These are phyloP conservation scores for Drosophila mulleri DNA, from an alignment of 2,888 invertebrate genomes.

Conservation along the genomic window DNA sequence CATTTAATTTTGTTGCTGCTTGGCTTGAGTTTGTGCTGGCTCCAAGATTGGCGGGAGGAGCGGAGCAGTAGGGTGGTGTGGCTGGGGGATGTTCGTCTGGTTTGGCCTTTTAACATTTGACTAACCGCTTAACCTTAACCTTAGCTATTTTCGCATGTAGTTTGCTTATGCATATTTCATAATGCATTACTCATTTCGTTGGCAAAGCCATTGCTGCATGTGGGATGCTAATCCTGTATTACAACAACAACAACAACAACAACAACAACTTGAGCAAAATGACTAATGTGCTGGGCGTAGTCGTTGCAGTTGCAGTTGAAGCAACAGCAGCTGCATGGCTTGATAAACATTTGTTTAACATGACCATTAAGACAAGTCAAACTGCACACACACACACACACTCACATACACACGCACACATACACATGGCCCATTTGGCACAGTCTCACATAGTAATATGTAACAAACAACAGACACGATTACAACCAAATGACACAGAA, in stretches of 20 bases:
- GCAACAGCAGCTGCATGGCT: conserved; percentile 73
- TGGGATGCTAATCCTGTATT: conserved; percentile 50
- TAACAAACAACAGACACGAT: conserved; percentile 83
- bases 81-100: conserved; percentile 1
- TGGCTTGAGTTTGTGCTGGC: conserved; percentile 17
- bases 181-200: conserved; percentile 49
- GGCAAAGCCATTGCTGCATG: conserved; percentile 15
- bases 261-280: conserved; percentile 52
- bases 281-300: conserved; percentile 66
- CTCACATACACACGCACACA: conserved; percentile 23
- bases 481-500: conserved; percentile 81
- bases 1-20: conserved; percentile 16
- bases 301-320: conserved; percentile 23
- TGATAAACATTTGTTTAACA: conserved; percentile 82
- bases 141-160: conserved; percentile 53
- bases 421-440: conserved; percentile 43
- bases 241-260: conserved; percentile 37
- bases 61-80: not conserved
- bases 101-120: conserved; percentile 56
- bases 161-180: conserved; percentile 68
- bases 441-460: conserved; percentile 75
- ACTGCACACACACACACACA: conserved; percentile 59
- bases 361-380: conserved; percentile 82
- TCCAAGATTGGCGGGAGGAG: not conserved
- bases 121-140: conserved; percentile 76